phyloP scores from a whole-genome alignment of 2,888 invertebrate genomes.

The Drosophila sordidula region DNA sequence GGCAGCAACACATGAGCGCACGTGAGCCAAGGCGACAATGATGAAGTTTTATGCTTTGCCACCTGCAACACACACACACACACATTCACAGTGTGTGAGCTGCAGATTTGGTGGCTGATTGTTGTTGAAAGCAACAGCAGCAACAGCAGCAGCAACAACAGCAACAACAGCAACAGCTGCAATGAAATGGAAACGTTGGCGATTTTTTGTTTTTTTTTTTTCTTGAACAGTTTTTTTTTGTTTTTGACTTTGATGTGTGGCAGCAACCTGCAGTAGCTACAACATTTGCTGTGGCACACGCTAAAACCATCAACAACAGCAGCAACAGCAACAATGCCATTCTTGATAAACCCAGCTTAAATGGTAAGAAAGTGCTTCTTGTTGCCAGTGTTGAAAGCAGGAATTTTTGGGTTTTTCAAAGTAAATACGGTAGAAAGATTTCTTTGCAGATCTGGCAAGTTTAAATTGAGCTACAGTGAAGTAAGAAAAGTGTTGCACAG shows the following conservation, averaged over 20 bases:
- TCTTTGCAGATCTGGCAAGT: too few relatives aligned
- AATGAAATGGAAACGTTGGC: slow-evolving; percentile 74
- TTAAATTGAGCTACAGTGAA: too few relatives aligned
- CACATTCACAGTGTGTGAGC: background rate
- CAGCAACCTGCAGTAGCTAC: slow-evolving; percentile 20
- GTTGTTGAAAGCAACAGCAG: slow-evolving; percentile 39
- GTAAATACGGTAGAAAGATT: background rate
- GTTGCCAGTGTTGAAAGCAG: slow-evolving; percentile 4
- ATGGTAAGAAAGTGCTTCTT: slow-evolving; percentile 26
- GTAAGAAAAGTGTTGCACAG: too few relatives aligned
- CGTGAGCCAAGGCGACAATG: slow-evolving; percentile 75
- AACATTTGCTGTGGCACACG: slow-evolving; percentile 21
- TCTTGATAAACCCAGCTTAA: slow-evolving; percentile 30
- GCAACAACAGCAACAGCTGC: slow-evolving; percentile 47
- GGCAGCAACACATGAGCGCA: slow-evolving; percentile 50
- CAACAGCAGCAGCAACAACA: slow-evolving; percentile 28
- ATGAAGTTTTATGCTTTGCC: slow-evolving; percentile 81
- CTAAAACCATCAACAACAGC: slow-evolving; percentile 24
- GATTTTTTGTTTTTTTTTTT: slow-evolving; percentile 39
- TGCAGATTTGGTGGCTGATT: slow-evolving; percentile 47
- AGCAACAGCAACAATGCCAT: background rate
- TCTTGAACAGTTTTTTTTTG: slow-evolving; percentile 14
- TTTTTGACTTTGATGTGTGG: slow-evolving; percentile 47
- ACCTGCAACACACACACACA: slow-evolving; percentile 61
- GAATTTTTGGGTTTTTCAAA: slow-evolving; percentile 1